Evolutionary conservation across 2,888 invertebrate species (phyloP), one percentile per base, ranked within the genome.

Genomic region (Drosophila pseudotakahashii): DNA sequence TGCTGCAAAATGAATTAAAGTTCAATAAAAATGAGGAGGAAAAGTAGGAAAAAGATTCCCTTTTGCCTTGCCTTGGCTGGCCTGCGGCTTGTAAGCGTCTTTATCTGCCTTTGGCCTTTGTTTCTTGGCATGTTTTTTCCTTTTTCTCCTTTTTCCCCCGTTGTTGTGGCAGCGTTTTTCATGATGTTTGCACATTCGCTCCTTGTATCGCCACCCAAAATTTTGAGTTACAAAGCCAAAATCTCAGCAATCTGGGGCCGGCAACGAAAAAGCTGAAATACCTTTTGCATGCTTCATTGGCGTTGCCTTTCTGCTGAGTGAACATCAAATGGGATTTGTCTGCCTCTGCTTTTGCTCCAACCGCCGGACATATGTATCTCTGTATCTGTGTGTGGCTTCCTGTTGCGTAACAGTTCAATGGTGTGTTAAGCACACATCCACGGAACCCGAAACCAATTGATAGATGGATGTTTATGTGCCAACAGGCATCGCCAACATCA

Each of bases 261-360:
- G 73, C 59, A 73, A 72, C 60, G 81, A 84, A 79, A 71, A 81
- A 80, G 62, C 76, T 84, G 82, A 78, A 85, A 81, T 82, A 85
- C 82, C 88, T 86, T 86, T 89, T 86, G 79, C 84, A 88, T 84
- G 88, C 89, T 89, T 88, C 88, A 88, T 86, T 88, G 89, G 76
- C 79, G 69, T 79, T 88, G 79, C 78, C 82, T 84, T 87, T 87
- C 82, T 85, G 85, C 88, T 86, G 87, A 81, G 76, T 87, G 85
- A 87, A 86, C 85, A 81, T 87, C 85, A 86, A 86, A 86, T 87
- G 88, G 85, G 85, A 86, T 87, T 84, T 86, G 80, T 77, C 78
- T 77, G 75, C 59, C 51, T 26, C 26, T 26, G 26, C 69, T 59
- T 69, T 63, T 64, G 73, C 66, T 67, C 72, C 69, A 11, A 68